Evolutionary conservation across 2,888 invertebrate genomes (phyloP), one percentile per base, ranked within the genome.

Genomic region (Rhaphigaster nebulosa): DNA sequence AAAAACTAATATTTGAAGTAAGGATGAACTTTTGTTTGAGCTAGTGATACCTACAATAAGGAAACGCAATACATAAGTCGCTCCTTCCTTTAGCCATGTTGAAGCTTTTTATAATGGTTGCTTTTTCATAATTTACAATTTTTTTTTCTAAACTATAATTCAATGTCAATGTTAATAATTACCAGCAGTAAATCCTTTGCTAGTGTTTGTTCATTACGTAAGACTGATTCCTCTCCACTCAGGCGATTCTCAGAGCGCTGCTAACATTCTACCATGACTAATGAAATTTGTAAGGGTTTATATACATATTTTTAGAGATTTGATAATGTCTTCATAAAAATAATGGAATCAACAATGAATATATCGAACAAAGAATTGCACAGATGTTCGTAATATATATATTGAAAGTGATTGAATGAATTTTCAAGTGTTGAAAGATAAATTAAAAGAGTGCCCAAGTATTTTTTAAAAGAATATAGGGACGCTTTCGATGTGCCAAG

Each of bases 1-100:
- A 38, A 38, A 76, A 76, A 76, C 70, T 76, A 76, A 76, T 76
- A 76, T 76, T 76, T 76, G 70, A 76, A 18, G 70, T 76, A 10
- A 45, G 45, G 84, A 84, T 84, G 45, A 84, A 45, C 45, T 50
- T 26, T 84, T 84, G 84, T 84, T 84, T 84, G 84, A 84, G 45
- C n/a, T 45, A 5, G 8, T 84, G 45, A 50, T 84, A 45, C 70
- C 70, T 76, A 23, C 70, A 76, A 76, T 76, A 76, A 76, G 70
- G 38, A 76, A 76, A 18, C 70, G 70, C 65, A n/a, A 29, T 65
- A 15, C 15, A 65, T 29, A 29, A 29, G 65, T 65, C 65, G 13
- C 65, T 29, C 29, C 26, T n/a, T 8, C 60, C 26, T 12, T 12
- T n/a, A 2, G n/a, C 65, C 34, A 20, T 23, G 10, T 50, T 84